phyloP scores from a whole-genome alignment of 2,888 invertebrate species.

The Lymantria dispar region DNA sequence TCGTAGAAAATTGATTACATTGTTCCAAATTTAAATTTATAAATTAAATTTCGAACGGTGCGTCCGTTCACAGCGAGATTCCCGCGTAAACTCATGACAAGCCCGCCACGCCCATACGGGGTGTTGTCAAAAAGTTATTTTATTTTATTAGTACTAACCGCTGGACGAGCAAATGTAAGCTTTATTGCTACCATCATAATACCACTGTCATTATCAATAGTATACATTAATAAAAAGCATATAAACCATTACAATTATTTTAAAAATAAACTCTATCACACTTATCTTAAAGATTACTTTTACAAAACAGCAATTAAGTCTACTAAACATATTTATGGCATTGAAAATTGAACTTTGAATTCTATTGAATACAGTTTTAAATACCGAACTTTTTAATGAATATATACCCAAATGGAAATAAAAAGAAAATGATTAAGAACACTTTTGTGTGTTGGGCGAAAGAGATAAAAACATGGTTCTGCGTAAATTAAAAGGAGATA shows the following conservation, averaged over 20 bases:
- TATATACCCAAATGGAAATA: slow-evolving; percentile 24
- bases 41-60: slow-evolving; percentile 22
- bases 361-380: neutral
- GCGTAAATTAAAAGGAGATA: slow-evolving; percentile 20
- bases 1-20: slow-evolving; percentile 3
- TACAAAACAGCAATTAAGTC: neutral
- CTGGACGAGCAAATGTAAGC: slow-evolving; percentile 66
- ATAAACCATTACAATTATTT: slow-evolving; percentile 5
- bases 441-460: slow-evolving; percentile 49
- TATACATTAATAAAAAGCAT: slow-evolving; percentile 20
- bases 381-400: neutral
- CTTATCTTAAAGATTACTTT: slow-evolving; percentile 6
- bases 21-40: neutral
- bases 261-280: slow-evolving; percentile 5
- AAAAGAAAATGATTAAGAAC: slow-evolving; percentile 53
- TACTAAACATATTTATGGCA: neutral
- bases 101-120: slow-evolving; percentile 73
- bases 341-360: slow-evolving; percentile 21
- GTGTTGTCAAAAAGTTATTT: slow-evolving; percentile 72
- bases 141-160: slow-evolving; percentile 60
- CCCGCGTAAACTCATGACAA: slow-evolving; percentile 51
- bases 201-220: slow-evolving; percentile 50
- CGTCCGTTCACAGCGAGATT: slow-evolving; percentile 51
- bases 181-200: slow-evolving; percentile 60
- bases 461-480: slow-evolving; percentile 27